Base-by-base conservation (phyloP, 2,888 invertebrate species). In the Hypselothyrea guttata region DNA sequence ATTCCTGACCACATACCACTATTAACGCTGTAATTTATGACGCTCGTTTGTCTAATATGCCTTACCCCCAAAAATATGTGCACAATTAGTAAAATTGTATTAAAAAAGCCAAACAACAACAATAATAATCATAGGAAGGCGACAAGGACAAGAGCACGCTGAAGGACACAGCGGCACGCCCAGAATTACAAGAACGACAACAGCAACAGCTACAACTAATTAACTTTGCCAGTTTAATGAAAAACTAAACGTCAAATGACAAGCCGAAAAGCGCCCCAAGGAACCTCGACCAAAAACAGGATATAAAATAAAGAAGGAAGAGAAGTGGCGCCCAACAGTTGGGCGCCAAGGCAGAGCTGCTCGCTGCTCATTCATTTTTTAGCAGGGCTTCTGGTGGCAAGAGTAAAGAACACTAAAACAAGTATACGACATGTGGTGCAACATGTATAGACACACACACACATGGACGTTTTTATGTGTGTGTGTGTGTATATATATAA, bases 201-300 rank as follows among this genome's bases (percentile, higher is more conserved):
- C n/a, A 18, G n/a, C 4, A 18, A 37, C 9, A 37, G 16, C 53
- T 59, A 55, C 53, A 67, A 71, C 65, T 73, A 76, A 78, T 76
- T 78, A 73, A 73, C 65, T 79, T 70, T 47, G 64, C 41, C 65
- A 54, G 62, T 65, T 79, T 79, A 79, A 76, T 79, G 72, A 75
- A 77, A 77, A 77, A 70, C 72, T 65, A 71, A 75, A 62, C 65
- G 68, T 59, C 58, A 70, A 76, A 75, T 57, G 63, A 61, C 61
- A 58, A 38, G 57, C 44, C 40, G 28, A 53, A 11, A 34, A 5
- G 33, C 13, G 33, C 56, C 61, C 53, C 53, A 54, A 51, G 60
- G 49, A 60, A 47, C 5, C 40, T 16, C 16, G 22, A 34, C 18
- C 48, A 35, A 38, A 35, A 35, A 38, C 35, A 30, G 49, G 22